A percentile compares a stretch with the other conserved stretches of the same genome.
These are phyloP conservation scores for Clistopyga incitator DNA, from an alignment of 2,888 invertebrate species.

Conservation along the genomic window DNA sequence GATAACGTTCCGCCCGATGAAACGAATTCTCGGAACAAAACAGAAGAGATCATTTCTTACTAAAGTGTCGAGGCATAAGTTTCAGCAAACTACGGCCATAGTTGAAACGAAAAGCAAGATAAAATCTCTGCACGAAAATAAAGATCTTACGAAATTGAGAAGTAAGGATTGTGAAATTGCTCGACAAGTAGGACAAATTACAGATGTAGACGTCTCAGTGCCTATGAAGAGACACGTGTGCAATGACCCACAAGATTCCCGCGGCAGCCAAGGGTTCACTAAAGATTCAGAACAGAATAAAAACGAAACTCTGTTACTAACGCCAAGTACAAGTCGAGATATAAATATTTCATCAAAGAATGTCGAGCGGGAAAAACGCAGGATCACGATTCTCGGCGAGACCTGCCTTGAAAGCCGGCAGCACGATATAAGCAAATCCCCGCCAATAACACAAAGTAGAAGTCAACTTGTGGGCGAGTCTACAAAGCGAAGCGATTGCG, in stretches of 20 bases:
- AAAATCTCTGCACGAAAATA: background rate
- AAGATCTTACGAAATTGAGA: background rate
- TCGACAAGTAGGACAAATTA: background rate
- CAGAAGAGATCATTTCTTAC: slow-evolving; percentile 31
- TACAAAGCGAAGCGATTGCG: background rate
- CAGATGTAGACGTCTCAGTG: background rate
- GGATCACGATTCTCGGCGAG: background rate
- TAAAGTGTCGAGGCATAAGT: slow-evolving; percentile 10
- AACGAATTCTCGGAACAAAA: slow-evolving; percentile 16
- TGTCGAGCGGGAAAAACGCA: background rate
- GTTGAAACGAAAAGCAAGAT: background rate
- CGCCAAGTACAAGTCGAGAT: background rate
- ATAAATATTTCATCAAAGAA: background rate
- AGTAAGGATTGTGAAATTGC: background rate
- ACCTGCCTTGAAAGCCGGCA: background rate
- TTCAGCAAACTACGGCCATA: background rate
- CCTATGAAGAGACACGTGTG: background rate
- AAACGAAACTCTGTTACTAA: background rate
- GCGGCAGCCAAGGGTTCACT: background rate
- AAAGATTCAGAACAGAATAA: background rate
- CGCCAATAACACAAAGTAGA: slow-evolving; percentile 3
- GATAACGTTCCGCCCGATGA: background rate
- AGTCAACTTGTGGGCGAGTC: background rate
- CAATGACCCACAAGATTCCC: background rate
- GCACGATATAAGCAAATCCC: background rate